Evolutionary conservation across 1,140 invertebrate species (phyloP).

Genomic region (Papilio helenus): DNA sequence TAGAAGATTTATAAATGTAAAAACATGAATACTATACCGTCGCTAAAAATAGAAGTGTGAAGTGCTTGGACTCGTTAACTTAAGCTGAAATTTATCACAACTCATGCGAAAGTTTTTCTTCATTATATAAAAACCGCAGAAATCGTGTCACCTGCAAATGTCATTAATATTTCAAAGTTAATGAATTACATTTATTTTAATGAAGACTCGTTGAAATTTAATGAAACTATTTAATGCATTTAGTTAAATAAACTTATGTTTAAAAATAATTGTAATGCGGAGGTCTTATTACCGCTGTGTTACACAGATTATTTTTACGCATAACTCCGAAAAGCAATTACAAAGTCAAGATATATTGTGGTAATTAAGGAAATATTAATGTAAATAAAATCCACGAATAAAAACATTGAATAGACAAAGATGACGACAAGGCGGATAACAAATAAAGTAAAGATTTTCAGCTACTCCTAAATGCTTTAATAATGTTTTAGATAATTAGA

Average conservation of each 20-base stretch:
- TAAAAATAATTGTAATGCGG: background rate
- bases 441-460: no score
- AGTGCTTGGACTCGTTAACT: conserved; percentile 33
- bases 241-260: background rate
- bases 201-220: background rate
- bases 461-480: no score
- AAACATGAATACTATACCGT: conserved; percentile 17
- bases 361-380: no score
- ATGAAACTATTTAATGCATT: background rate
- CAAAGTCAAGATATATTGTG: no score
- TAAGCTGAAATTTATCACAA: conserved; percentile 23
- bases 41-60: conserved; percentile 15
- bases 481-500: no score
- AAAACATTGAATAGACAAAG: no score
- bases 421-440: no score
- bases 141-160: conserved; percentile 29
- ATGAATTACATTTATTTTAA: background rate
- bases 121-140: background rate
- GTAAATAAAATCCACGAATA: no score
- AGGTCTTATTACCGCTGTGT: background rate
- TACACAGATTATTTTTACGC: background rate
- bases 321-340: no score
- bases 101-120: conserved; percentile 11
- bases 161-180: conserved; percentile 2
- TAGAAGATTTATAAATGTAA: background rate